Conservation (phyloP, 2,888 invertebrate species). For the Tenthredo mesomela region DNA sequence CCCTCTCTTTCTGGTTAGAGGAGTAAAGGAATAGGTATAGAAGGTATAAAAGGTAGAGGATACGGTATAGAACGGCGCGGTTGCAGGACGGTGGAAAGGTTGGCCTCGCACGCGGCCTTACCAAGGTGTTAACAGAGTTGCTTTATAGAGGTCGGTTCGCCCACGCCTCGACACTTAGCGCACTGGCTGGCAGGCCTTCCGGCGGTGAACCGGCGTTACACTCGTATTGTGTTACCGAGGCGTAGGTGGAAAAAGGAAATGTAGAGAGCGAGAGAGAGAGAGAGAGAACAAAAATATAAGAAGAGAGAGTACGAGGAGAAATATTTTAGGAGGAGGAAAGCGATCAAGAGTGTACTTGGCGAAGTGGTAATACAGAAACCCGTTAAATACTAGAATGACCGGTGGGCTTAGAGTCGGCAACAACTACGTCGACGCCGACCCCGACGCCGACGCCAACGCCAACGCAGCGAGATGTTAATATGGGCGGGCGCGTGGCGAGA, state of each 20-base stretch:
- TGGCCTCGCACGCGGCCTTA: constrained; percentile 45
- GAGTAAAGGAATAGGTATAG: constrained; percentile 17
- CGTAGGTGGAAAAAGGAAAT: not conserved
- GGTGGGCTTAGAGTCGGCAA: constrained; percentile 63
- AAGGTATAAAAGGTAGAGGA: constrained; percentile 6
- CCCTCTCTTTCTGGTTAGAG: not conserved
- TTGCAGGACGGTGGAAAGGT: constrained; percentile 34
- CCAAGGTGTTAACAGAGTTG: constrained; percentile 70
- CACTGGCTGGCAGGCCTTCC: constrained; percentile 34
- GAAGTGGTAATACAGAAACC: constrained; percentile 66
- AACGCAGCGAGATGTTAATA: constrained; percentile 71
- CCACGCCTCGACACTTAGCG: constrained; percentile 60
- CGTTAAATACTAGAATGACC: constrained; percentile 73
- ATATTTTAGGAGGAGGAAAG: constrained; percentile 39
- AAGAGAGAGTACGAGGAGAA: not conserved
- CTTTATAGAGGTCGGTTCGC: constrained; percentile 67
- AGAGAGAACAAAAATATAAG: not conserved
- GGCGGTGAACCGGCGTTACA: constrained; percentile 24
- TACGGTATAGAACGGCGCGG: not conserved
- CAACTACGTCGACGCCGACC: constrained; percentile 17
- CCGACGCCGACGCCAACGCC: constrained; percentile 26
- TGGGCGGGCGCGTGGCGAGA: constrained; percentile 61
- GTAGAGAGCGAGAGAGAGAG: not conserved
- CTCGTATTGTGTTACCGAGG: constrained; percentile 44
- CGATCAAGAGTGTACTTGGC: constrained; percentile 55